Conservation (phyloP, 2,888 invertebrate species). For the Apoda limacodes region DNA sequence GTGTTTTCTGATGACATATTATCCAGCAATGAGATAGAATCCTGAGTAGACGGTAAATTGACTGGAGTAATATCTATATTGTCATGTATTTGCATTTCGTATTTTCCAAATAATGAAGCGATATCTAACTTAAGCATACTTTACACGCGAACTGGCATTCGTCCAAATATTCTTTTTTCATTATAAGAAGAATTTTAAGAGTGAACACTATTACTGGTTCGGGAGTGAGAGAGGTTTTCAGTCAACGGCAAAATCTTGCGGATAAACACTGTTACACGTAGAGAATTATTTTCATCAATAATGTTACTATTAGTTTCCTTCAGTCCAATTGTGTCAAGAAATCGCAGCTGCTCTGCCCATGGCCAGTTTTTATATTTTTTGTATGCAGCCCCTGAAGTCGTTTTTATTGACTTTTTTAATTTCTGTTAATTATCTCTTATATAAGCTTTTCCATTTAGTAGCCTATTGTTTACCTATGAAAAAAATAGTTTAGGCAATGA, state of each 20-base stretch:
- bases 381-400: constrained; percentile 5
- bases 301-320: constrained; percentile 6
- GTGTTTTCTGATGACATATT: constrained; percentile 12
- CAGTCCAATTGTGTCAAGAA: constrained; percentile 5
- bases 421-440: constrained; percentile 21
- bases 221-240: neutral
- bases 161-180: neutral
- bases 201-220: neutral
- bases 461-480: constrained; percentile 14
- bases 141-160: constrained; percentile 19
- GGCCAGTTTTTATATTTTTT: constrained; percentile 24
- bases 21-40: constrained; percentile 4
- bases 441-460: constrained; percentile 21
- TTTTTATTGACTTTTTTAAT: constrained; percentile 14
- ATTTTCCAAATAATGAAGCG: constrained; percentile 20
- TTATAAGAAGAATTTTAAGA: neutral
- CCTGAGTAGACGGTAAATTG: constrained; percentile 8
- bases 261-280: constrained; percentile 4
- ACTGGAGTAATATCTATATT: constrained; percentile 5
- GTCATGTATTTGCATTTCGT: constrained; percentile 13
- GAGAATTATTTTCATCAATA: constrained; percentile 2
- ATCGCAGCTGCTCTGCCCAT: constrained; percentile 18
- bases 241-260: constrained; percentile 1
- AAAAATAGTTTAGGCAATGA: neutral
- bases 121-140: constrained; percentile 21